Base-by-base conservation (phyloP, 1,140 invertebrate genomes). In the Pseudomyrmex dendroicus region DNA sequence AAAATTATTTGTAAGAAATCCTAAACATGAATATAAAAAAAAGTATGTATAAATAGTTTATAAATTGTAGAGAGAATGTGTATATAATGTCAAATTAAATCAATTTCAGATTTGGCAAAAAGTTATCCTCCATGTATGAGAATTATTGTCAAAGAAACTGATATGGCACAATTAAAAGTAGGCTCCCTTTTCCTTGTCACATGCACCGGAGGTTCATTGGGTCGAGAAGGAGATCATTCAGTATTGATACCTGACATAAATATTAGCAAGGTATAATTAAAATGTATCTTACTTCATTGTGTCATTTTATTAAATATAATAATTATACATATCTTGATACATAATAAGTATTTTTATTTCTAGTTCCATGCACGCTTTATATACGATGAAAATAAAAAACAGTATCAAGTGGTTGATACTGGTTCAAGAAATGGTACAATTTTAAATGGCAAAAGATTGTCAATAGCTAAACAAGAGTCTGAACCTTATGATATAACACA, bases 391-490 rank as follows among this genome's bases (percentile, higher is more conserved):
- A 94, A 94, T 1, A 94, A 94, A 54, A 94, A 94, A 15, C 91
- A 94, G 2, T 99, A 98, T 91, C 94, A 95, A 64, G 95, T 97
- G 0, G 95, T 95, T n/a, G 98, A 99, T 93, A 90, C 97, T 66
- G 98, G 97, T 9, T 98, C 98, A 50, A 96, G 97, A 89, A 98
- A 98, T 93, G 98, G 98, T 1, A 98, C 98, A 0, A 95, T 96
- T 73, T 90, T 99, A 2, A 98, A 99, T 94, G 97, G 97, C 0
- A 95, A 95, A 48, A 95, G 97, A 82, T 95, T 99, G 85, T 97
- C 97, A 0, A 95, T 95, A 48, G 95, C 96, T 0, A 97, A 97
- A 89, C 95, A 96, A 90, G 95, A 96, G 82, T 97, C 97, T 87
- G 94, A 96, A 17, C 93, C 95, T 0, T 84, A 91, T 78, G 94